Evolutionary conservation across 2,113 vertebrate species (phyloP).

Genomic region (Percopsis transmontana): DNA sequence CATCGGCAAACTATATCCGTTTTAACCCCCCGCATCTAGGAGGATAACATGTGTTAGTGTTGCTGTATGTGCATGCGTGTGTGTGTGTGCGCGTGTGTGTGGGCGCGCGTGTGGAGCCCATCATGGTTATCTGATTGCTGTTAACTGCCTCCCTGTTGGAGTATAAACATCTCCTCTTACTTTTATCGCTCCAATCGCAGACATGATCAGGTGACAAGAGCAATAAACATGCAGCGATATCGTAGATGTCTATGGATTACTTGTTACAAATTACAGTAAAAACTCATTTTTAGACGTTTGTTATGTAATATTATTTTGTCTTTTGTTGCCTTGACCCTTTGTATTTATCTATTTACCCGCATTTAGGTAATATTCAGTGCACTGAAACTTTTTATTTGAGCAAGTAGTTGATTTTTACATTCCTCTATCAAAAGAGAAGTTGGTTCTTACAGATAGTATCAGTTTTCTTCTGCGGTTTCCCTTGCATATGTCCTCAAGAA

Average conservation of each 20-base stretch:
- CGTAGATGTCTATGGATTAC: too few relatives aligned
- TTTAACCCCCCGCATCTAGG: background rate
- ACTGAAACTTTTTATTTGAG: too few relatives aligned
- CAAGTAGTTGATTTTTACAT: conserved; percentile 3
- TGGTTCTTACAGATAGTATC: background rate
- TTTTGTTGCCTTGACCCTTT: too few relatives aligned
- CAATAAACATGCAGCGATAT: background rate
- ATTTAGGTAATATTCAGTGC: too few relatives aligned
- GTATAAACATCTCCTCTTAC: conserved; percentile 22
- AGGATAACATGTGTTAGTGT: background rate
- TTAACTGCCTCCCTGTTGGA: conserved; percentile 17
- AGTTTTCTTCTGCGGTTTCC: conserved; percentile 5
- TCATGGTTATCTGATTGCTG: conserved; percentile 37
- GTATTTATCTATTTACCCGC: too few relatives aligned
- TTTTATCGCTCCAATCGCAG: conserved; percentile 23
- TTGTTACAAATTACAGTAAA: too few relatives aligned
- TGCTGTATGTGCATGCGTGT: conserved; percentile 8
- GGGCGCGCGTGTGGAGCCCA: conserved; percentile 16
- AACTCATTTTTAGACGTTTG: too few relatives aligned
- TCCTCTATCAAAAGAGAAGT: background rate
- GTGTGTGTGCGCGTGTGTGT: conserved; percentile 24
- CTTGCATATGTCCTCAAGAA: background rate
- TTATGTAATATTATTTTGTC: too few relatives aligned
- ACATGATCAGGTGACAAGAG: conserved; percentile 36
- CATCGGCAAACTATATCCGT: conserved; percentile 19